Conservation (phyloP, 2,888 invertebrate genomes). For the Buathra laborator region DNA sequence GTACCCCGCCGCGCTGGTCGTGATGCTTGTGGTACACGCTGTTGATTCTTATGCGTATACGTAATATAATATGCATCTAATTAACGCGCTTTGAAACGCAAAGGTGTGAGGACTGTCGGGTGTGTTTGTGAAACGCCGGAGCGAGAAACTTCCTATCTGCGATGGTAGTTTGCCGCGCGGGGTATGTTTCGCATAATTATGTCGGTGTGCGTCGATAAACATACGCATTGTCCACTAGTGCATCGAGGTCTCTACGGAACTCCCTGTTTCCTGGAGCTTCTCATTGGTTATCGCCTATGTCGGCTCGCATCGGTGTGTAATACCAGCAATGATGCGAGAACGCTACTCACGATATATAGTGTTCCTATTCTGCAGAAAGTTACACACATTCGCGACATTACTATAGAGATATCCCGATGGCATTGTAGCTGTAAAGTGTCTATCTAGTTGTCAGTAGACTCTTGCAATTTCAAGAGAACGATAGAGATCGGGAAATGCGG, state of each 20-base stretch:
- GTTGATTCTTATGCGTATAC: slow-evolving; percentile 52
- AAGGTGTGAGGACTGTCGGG: slow-evolving; percentile 39
- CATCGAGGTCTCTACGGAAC: slow-evolving; percentile 45
- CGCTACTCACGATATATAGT: background rate
- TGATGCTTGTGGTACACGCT: background rate
- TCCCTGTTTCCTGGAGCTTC: slow-evolving; percentile 41
- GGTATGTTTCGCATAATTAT: slow-evolving; percentile 30
- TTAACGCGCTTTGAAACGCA: slow-evolving; percentile 37
- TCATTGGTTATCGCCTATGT: slow-evolving; percentile 37
- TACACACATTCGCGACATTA: background rate
- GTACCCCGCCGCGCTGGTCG: background rate
- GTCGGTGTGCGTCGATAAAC: slow-evolving; percentile 9
- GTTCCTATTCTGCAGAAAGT: background rate
- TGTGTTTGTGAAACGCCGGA: background rate
- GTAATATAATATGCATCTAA: slow-evolving; percentile 55
- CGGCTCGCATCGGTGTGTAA: background rate
- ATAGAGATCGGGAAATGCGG: background rate
- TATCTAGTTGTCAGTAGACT: too few relatives aligned
- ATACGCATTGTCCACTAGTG: slow-evolving; percentile 24
- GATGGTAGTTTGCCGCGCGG: background rate
- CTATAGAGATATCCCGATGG: slow-evolving; percentile 10
- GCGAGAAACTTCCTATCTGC: slow-evolving; percentile 8
- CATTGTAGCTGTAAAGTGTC: background rate
- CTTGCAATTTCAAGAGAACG: background rate
- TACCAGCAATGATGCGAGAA: background rate